phyloP scores from a whole-genome alignment of 2,113 vertebrate species.

The Engystomops pustulosus region DNA sequence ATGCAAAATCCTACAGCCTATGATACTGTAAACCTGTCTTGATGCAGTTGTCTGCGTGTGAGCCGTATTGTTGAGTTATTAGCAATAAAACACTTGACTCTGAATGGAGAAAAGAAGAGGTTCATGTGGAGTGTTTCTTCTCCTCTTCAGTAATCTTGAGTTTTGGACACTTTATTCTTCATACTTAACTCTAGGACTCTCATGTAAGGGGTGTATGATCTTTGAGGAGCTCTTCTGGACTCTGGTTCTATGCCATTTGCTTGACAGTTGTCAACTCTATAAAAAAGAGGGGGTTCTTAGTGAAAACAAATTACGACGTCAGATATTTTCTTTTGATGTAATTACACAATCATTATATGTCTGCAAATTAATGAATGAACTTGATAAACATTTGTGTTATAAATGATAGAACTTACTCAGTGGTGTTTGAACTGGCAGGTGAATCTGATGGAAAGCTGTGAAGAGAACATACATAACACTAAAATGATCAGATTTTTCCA shows the following conservation, averaged over 20 bases:
- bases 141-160: neutral
- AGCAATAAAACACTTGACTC: neutral
- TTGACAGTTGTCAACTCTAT: neutral
- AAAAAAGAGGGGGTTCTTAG: neutral
- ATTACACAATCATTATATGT: no score
- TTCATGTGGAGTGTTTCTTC: constrained; percentile 3
- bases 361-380: no score
- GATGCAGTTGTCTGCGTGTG: neutral
- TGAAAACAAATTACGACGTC: no score
- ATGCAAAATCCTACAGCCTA: neutral
- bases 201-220: constrained; percentile 83
- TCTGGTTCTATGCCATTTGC: neutral
- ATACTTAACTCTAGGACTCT: constrained; percentile 84
- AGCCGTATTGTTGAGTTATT: neutral
- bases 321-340: no score
- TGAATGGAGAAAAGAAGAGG: neutral
- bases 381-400: neutral
- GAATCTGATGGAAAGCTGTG: neutral
- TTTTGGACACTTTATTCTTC: constrained; percentile 64
- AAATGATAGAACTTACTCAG: constrained; percentile 31
- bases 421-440: neutral
- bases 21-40: neutral
- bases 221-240: constrained; percentile 60
- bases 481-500: neutral
- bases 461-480: neutral